phyloP scores from a whole-genome alignment of 1,140 invertebrate species.

The Arctopsyche grandis region DNA sequence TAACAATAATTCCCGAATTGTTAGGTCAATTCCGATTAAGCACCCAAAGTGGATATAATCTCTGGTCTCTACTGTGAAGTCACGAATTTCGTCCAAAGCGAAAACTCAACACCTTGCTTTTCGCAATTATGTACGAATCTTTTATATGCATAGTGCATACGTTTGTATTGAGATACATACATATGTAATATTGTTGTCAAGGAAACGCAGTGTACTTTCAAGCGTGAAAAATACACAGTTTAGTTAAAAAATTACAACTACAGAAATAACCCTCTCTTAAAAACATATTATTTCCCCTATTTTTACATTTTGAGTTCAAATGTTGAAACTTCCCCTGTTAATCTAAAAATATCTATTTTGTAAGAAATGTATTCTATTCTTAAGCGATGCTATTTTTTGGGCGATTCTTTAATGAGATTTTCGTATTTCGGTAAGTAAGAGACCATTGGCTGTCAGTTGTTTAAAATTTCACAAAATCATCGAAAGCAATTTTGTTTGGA shows the following conservation, averaged over 20 bases:
- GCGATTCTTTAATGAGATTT: neutral
- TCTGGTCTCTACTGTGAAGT: neutral
- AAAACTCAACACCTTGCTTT: slow-evolving; percentile 13
- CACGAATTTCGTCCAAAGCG: neutral
- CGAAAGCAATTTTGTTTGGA: neutral
- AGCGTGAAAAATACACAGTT: too few relatives aligned
- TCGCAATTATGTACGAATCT: neutral
- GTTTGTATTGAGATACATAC: too few relatives aligned
- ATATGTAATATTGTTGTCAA: too few relatives aligned
- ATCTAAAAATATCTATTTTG: neutral
- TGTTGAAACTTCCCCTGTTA: neutral
- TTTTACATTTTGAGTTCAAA: neutral
- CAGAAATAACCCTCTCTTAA: neutral
- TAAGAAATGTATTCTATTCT: neutral
- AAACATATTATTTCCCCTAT: slow-evolving; percentile 22
- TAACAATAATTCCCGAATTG: too few relatives aligned
- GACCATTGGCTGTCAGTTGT: too few relatives aligned
- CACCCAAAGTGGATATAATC: neutral
- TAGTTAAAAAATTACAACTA: neutral
- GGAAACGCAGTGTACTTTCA: too few relatives aligned
- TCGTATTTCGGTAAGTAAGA: too few relatives aligned
- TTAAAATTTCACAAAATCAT: neutral
- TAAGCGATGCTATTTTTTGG: neutral
- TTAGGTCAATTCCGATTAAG: neutral
- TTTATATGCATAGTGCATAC: too few relatives aligned